Evolutionary conservation across 2,113 vertebrate genomes (phyloP).

Genomic region (Corapipo altera): DNA sequence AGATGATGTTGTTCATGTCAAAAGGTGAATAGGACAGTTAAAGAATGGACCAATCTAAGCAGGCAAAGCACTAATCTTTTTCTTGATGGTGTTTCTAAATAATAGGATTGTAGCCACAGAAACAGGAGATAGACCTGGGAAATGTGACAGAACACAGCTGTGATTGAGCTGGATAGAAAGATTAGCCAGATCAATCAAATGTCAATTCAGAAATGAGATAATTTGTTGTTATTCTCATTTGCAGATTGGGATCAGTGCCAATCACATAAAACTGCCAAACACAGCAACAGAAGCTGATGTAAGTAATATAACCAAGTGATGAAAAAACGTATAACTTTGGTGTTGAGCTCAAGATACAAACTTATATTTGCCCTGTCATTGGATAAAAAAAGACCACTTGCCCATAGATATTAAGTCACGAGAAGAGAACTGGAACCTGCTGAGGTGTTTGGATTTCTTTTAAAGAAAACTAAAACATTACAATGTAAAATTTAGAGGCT

Average conservation of each 20-base stretch:
- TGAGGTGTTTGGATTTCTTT: neutral
- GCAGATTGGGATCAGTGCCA: constrained; percentile 94
- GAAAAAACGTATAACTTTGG: neutral
- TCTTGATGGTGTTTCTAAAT: neutral
- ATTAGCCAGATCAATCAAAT: neutral
- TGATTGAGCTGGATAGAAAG: neutral
- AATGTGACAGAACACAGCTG: neutral
- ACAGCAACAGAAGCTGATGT: constrained; percentile 91
- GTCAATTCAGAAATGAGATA: neutral
- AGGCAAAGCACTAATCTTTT: neutral
- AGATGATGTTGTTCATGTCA: neutral
- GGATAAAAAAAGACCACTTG: neutral
- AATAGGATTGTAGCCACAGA: neutral
- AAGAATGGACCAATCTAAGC: neutral
- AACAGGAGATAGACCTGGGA: neutral
- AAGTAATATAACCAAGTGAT: constrained; percentile 3
- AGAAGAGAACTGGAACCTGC: neutral
- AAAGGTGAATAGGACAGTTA: neutral
- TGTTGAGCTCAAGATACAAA: neutral
- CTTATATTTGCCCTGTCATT: neutral
- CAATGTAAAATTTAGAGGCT: neutral
- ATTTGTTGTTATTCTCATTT: constrained; percentile 43
- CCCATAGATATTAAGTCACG: neutral
- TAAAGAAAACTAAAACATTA: neutral
- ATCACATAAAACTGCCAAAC: constrained; percentile 87